Conservation (phyloP, 2,113 vertebrate species). For the Chitala chitala region DNA sequence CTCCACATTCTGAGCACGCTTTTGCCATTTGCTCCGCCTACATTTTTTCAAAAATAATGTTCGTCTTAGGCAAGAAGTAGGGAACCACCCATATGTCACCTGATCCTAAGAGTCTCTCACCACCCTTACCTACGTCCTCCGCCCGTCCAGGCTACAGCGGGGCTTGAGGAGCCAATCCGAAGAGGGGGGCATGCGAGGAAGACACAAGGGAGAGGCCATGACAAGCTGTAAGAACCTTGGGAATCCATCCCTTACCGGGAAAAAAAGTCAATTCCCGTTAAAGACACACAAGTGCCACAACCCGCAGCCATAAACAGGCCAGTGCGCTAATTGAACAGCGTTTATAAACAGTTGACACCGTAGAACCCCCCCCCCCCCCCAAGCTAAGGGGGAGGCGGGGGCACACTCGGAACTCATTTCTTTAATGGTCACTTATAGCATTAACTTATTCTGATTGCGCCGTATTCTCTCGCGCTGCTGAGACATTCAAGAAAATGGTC, state of each 20-base stretch:
- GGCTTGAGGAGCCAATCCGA: no score
- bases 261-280: conserved; percentile 54
- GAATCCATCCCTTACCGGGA: conserved; percentile 50
- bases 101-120: no score
- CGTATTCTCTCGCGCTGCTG: neutral
- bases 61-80: no score
- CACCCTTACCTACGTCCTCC: no score
- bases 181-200: no score
- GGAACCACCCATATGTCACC: no score
- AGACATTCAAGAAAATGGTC: conserved; percentile 4
- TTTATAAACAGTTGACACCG: conserved; percentile 40
- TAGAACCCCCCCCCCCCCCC: conserved; percentile 32
- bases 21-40: no score
- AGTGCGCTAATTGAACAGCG: conserved; percentile 57
- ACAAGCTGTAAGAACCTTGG: conserved; percentile 38
- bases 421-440: conserved; percentile 24
- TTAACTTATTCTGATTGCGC: neutral
- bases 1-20: no score
- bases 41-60: no score
- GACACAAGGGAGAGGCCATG: no score
- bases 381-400: conserved; percentile 33
- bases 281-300: conserved; percentile 49
- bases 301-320: conserved; percentile 53
- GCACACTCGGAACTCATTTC: conserved; percentile 35
- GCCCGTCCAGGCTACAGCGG: no score